A percentile compares a stretch with the other conserved stretches of the same genome.
phyloP scores from a whole-genome alignment of 2,113 vertebrate species.

The Syrrhaptes paradoxus region DNA sequence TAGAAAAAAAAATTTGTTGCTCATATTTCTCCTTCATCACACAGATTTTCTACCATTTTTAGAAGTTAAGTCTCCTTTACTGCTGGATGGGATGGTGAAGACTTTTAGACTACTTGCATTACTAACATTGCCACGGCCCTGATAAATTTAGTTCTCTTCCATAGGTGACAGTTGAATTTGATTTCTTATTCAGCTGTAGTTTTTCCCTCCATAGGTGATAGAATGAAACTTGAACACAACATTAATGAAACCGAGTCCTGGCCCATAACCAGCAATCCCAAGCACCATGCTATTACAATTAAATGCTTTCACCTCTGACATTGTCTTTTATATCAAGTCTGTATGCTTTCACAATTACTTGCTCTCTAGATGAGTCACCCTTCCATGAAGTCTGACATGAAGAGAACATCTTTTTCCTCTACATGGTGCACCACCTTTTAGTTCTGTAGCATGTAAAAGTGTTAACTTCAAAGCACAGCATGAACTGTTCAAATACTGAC shows the following conservation, averaged over 20 bases:
- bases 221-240: neutral
- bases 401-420: neutral
- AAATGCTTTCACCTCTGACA: neutral
- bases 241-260: neutral
- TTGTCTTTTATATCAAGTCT: neutral
- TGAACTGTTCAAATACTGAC: neutral
- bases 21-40: neutral
- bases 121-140: neutral
- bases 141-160: neutral
- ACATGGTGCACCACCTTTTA: neutral
- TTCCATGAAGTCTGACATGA: neutral
- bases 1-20: neutral
- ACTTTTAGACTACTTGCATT: neutral
- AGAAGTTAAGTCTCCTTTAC: neutral
- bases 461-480: constrained; percentile 12
- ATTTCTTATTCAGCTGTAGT: neutral
- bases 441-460: neutral
- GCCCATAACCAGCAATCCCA: neutral
- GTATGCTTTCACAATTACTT: neutral
- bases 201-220: neutral
- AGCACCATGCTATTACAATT: neutral
- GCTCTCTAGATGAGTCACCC: neutral
- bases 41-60: neutral
- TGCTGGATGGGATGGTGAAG: neutral
- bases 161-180: neutral